Evolutionary conservation across 2,797 vertebrate species (phyloP), one percentile per base, ranked within the genome.

Genomic region (Leuciscus waleckii): DNA sequence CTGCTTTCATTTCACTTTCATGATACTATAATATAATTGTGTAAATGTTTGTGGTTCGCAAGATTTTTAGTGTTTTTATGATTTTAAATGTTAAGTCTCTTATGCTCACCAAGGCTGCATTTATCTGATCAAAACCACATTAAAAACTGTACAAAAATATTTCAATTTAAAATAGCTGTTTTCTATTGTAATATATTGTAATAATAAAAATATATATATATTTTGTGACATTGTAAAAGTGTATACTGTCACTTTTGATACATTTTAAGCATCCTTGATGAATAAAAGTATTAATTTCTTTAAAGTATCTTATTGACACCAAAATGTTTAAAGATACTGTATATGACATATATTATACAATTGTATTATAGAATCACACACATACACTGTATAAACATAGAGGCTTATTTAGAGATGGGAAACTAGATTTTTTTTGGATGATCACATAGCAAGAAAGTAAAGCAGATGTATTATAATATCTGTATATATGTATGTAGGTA

Each of bases 401-500:
- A 54, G 51, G 51, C 58, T 13, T 61, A 13, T 26, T 26, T 2
- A 13, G 71, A 35, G 17, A 54, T 75, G 21, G 8, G 29, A 75
- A 54, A 75, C 9, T 54, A 39, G n/a, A 63, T 26, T 26, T 29
- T 26, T 29, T 6, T 14, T 63, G n/a, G 4, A 73, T 19, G 5
- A 46, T 54, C 10, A 8, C 35, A 7, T 29, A 13, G 21, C 9
- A 35, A n/a, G 73, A 35, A 32, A 54, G 73, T 37, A 16, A 76
- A 76, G 26, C 61, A 29, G 26, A 49, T 19, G 21, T 76, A 35
- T 76, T 16, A 21, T 65, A n/a, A 29, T 35, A 41, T 26, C 23
- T 58, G 26, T 82, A 6, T 79, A 43, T 73, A 26, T 85, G 32
- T 56, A 8, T 70, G 14, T 84, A 98, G 97, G 71, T 97, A 92